phyloP scores from a whole-genome alignment of 1,140 invertebrate genomes.

The Branchinecta lynchi region DNA sequence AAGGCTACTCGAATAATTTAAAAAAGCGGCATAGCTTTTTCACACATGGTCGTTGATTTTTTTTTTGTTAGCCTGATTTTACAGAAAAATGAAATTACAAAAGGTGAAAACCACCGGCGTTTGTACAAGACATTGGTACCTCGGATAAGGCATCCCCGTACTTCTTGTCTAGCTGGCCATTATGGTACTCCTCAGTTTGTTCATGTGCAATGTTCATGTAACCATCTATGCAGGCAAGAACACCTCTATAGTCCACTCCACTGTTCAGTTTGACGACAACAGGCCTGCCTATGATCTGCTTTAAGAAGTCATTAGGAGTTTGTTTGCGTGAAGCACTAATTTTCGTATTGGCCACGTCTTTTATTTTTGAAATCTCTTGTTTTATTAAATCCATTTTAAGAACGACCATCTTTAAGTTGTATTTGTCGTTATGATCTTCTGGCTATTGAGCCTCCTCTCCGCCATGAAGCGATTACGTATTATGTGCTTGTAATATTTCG shows the following conservation, averaged over 20 bases:
- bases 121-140: conserved; percentile 97
- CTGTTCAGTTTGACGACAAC: conserved; percentile 99
- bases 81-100: too few species aligned
- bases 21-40: too few species aligned
- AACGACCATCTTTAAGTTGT: too few species aligned
- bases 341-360: not conserved
- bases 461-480: too few species aligned
- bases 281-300: conserved; percentile 96
- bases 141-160: conserved; percentile 95
- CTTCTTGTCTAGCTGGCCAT: conserved; percentile 97
- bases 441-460: too few species aligned
- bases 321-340: conserved; percentile 44
- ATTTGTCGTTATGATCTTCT: too few species aligned
- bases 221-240: conserved; percentile 91
- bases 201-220: conserved; percentile 99
- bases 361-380: too few species aligned
- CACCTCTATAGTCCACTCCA: conserved; percentile 92
- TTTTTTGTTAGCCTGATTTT: too few species aligned
- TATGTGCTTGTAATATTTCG: too few species aligned
- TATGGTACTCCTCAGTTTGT: conserved; percentile 98
- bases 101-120: conserved; percentile 36
- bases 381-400: too few species aligned
- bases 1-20: too few species aligned
- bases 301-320: conserved; percentile 91
- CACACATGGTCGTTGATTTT: too few species aligned